phyloP scores from a whole-genome alignment of 2,888 invertebrate species.

The Chalcosyrphus nemorum region DNA sequence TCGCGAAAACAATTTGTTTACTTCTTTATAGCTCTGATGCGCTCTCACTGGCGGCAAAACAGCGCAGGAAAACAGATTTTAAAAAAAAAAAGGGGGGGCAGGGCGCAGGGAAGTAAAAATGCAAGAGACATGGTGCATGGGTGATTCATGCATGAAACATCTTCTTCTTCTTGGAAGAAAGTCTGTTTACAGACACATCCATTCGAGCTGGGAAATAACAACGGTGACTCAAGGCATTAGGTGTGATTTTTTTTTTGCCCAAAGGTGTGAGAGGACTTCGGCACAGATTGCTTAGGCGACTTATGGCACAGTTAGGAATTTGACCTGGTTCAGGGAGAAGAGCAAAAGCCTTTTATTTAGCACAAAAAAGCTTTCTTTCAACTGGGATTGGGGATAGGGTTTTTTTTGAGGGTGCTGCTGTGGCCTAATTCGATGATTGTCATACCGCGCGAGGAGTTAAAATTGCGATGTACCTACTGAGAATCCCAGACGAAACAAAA shows the following conservation, averaged over 20 bases:
- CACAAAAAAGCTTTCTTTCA: not conserved
- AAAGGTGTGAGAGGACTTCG: not conserved
- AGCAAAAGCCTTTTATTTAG: not conserved
- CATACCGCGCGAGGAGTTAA: no score
- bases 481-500: not conserved
- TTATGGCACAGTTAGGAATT: not conserved
- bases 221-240: constrained; percentile 9
- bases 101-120: no score
- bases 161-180: constrained; percentile 18
- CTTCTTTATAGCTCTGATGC: constrained; percentile 4
- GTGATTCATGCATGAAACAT: constrained; percentile 42
- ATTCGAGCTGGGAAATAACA: constrained; percentile 19
- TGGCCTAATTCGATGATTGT: not conserved
- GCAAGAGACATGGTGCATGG: not conserved
- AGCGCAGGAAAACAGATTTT: no score
- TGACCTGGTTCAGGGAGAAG: not conserved
- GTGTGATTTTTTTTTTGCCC: not conserved
- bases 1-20: constrained; percentile 58
- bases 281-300: not conserved
- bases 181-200: constrained; percentile 50
- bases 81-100: no score
- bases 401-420: not conserved
- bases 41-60: not conserved
- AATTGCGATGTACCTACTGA: not conserved
- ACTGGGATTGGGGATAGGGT: not conserved